Base-by-base conservation (phyloP, 2,888 invertebrate species). In the Aplocera efformata region DNA sequence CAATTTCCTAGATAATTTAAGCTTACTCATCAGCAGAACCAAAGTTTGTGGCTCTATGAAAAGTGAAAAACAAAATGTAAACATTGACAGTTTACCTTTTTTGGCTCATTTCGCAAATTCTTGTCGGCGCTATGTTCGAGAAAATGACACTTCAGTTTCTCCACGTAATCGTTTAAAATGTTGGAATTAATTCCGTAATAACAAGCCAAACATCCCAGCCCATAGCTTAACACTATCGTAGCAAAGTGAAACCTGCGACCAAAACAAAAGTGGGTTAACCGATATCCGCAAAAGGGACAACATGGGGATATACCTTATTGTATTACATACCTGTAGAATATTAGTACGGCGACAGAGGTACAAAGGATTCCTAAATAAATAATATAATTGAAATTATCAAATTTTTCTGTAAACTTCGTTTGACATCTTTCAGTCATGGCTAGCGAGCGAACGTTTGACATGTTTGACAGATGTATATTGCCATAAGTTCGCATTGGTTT, bases 341-440 rank as follows among this genome's bases (percentile, higher is more conserved):
- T 81, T 67, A 84, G 66, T 47, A 83, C 70, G 50, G 78, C 79
- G 42, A 81, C 50, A 39, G 77, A 72, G 53, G 72, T 72, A 54
- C 76, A 73, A 48, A 79, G 42, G 58, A 82, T 67, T 63, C 79
- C 78, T 50, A 74, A 53, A 68, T 71, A 85, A 80, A 84, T 76
- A 80, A 82, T 75, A 78, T 79, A 82, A 78, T 82, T 84, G 72
- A 67, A 74, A 79, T 80, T 84, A 71, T 75, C 74, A 78, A 78
- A 75, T 75, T 79, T 82, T 70, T 81, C 78, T 72, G 58, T 67
- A 67, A 79, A 77, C 77, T 81, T 79, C 59, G 67, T 79, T 77
- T 86, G 86, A 88, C 86, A 86, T 82, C 83, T 82, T 81, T 86
- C 85, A 80, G 82, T 84, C 86, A 88, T 88, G 85, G 80, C 72